Percentiles rank a stretch among this genome's conserved stretches.
These are phyloP conservation scores for Metaphire vulgaris DNA, from an alignment of 1,140 invertebrate species.

Conservation along the genomic window DNA sequence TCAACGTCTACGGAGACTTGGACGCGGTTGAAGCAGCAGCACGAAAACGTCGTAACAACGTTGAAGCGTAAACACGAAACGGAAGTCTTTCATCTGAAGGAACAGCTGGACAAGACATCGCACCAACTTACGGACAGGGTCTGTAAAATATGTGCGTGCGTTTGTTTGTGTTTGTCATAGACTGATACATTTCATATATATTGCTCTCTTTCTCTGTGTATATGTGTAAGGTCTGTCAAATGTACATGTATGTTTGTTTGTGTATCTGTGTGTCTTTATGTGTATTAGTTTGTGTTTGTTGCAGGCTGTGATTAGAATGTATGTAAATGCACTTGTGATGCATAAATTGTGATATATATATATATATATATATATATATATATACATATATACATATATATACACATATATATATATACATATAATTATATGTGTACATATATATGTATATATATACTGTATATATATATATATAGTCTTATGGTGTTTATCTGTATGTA, in stretches of 20 bases:
- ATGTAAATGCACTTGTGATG: no score
- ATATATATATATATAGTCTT: no score
- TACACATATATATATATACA: no score
- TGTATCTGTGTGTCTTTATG: background rate
- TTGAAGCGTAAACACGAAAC: background rate
- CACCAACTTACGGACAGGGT: background rate
- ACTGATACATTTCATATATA: background rate
- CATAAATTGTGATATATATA: no score
- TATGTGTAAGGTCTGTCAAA: background rate
- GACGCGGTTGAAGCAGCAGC: background rate
- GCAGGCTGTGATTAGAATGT: no score
- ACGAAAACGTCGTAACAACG: background rate
- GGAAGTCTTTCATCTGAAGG: background rate
- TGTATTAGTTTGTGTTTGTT: background rate
- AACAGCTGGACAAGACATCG: background rate
- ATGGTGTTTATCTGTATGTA: no score
- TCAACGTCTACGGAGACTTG: background rate
- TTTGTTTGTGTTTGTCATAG: background rate
- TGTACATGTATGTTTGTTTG: background rate
- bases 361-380: no score
- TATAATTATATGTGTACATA: no score
- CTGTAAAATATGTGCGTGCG: background rate
- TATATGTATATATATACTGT: no score
- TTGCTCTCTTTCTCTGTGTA: background rate
- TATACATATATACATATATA: no score